Percentiles rank a stretch among this genome's conserved stretches.
Evolutionary conservation across 2,888 invertebrate species (phyloP).

Genomic region (Deroplatys truncata): DNA sequence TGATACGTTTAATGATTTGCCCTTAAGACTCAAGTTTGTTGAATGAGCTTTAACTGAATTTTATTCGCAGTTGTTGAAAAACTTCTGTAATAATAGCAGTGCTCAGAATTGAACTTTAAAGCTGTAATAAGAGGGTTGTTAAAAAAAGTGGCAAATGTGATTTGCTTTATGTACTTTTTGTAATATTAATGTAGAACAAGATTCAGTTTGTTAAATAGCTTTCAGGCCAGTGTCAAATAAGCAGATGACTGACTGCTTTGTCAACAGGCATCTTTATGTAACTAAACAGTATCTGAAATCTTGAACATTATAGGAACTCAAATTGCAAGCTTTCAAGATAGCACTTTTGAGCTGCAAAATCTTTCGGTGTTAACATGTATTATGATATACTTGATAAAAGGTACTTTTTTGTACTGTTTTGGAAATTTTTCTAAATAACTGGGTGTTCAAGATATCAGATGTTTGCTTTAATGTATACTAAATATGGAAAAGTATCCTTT

Average conservation of each 20-base stretch:
- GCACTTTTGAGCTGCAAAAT: not conserved
- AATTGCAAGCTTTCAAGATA: not conserved
- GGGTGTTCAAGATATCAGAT: too few relatives aligned
- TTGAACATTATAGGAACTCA: not conserved
- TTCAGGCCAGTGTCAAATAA: not conserved
- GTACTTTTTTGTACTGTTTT: not conserved
- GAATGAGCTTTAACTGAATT: not conserved
- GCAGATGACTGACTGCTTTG: too few relatives aligned
- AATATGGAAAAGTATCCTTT: not conserved
- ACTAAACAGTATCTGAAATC: not conserved
- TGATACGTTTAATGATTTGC: too few relatives aligned
- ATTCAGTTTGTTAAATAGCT: not conserved
- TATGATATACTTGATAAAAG: not conserved
- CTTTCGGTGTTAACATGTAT: not conserved
- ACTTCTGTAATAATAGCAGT: not conserved
- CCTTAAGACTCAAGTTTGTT: too few relatives aligned
- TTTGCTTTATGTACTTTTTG: not conserved
- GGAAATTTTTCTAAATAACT: not conserved
- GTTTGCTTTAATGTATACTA: not conserved
- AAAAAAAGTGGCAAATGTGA: not conserved
- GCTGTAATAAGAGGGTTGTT: not conserved
- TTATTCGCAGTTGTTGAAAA: not conserved
- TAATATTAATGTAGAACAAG: not conserved
- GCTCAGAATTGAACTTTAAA: not conserved
- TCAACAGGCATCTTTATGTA: too few relatives aligned